A percentile compares a stretch with the other conserved stretches of the same genome.
phyloP scores from a whole-genome alignment of 2,113 vertebrate genomes.

The Malurus cyaneus region DNA sequence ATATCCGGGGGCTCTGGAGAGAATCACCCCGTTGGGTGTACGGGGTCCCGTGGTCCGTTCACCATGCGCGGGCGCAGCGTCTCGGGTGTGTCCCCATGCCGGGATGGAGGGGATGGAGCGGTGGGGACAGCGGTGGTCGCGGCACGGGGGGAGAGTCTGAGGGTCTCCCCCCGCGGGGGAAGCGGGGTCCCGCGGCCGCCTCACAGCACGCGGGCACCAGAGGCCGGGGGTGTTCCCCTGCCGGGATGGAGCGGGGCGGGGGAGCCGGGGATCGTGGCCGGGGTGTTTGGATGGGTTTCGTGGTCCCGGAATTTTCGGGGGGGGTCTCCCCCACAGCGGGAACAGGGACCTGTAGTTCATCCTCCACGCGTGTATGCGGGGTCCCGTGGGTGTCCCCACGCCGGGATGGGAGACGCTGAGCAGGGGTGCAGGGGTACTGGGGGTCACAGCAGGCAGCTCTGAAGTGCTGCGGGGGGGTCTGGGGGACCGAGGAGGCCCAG shows the following conservation, averaged over 20 bases:
- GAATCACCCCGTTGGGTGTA: too few species aligned
- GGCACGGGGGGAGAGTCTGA: not conserved
- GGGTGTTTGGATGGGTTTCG: not conserved
- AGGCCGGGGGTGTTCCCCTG: not conserved
- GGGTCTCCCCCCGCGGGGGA: too few species aligned
- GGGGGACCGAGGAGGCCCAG: not conserved
- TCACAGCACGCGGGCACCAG: not conserved
- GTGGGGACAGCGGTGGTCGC: not conserved
- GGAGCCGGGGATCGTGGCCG: too few species aligned
- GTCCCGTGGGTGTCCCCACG: not conserved
- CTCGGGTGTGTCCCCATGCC: not conserved
- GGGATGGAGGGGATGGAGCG: not conserved
- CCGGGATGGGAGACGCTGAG: not conserved
- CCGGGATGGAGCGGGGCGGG: not conserved
- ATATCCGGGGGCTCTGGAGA: not conserved
- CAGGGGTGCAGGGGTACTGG: not conserved
- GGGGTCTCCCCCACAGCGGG: accelerated
- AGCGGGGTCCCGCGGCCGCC: too few species aligned
- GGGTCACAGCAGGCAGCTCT: not conserved
- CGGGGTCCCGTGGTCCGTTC: not conserved
- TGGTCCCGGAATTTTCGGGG: not conserved
- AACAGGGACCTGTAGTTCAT: not conserved
- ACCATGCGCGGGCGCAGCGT: not conserved
- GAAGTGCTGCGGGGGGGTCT: not conserved
- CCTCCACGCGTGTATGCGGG: accelerated